Base-by-base conservation (phyloP, 2,797 vertebrate species). In the Hephaestus fuliginosus region DNA sequence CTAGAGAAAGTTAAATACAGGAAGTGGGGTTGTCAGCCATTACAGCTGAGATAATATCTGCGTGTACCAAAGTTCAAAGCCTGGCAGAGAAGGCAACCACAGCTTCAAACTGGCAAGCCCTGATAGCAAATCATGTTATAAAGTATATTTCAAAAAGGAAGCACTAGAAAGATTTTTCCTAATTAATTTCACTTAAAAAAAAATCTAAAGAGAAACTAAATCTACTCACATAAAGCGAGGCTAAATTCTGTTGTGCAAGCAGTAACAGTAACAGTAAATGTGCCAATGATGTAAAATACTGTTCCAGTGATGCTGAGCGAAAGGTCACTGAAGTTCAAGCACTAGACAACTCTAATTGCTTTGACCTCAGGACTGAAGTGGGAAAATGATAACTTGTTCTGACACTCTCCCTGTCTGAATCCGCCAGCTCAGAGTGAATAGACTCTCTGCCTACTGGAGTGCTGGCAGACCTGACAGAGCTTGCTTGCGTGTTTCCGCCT, bases 281-380 rank as follows among this genome's bases (percentile, higher is more conserved):
- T 49, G 49, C n/a, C 63, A 70, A 39, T 44, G 39, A 62, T 55
- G 48, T 20, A 61, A 48, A 36, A 3, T 7, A 4, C 15, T 69
- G 20, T 74, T 76, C 52, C 76, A 63, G 73, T 75, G 76, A 74
- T 7, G 39, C 51, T 44, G 39, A 43, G 43, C 58, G 33, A 83
- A 80, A 86, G 61, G 65, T 74, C 56, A 80, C 39, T 46, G 3
- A 17, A 69, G 70, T 48, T 13, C 36, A 80, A 55, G 76, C 8
- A 48, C 39, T 14, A 57, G 25, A 52, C 44, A 52, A 28, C 30
- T 74, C 7, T 57, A 80, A 80, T 71, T 51, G 77, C 44, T 62
- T n/a, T 66, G 55, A 72, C 74, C 60, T 78, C 9, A 55, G 49
- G 70, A 66, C 28, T 61, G 25, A 65, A 77, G 58, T n/a, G 25